These are phyloP conservation scores for Euura saliciscinereae DNA, from an alignment of 1,140 invertebrate genomes.

Conservation along the genomic window DNA sequence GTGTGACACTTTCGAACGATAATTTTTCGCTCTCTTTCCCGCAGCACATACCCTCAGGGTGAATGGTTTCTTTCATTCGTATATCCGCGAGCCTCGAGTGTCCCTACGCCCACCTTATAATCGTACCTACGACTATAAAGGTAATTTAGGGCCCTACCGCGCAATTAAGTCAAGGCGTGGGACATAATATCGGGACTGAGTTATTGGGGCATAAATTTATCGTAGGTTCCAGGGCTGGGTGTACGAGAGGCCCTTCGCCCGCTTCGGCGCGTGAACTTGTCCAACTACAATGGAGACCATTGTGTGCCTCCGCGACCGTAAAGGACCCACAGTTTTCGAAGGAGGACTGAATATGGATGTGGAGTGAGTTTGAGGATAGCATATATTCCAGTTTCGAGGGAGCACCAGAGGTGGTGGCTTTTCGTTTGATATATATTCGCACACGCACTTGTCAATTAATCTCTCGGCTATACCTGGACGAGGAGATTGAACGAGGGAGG, in stretches of 20 bases:
- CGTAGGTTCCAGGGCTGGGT: neutral
- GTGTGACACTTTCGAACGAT: neutral
- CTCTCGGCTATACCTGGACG: neutral
- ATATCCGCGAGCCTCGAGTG: neutral
- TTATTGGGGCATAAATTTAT: constrained; percentile 5
- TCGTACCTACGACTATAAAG: neutral
- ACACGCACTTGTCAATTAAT: neutral
- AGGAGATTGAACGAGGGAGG: neutral
- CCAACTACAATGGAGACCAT: constrained; percentile 4
- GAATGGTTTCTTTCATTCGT: no score
- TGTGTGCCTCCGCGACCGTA: neutral
- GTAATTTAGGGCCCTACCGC: constrained; percentile 2
- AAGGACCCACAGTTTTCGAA: neutral
- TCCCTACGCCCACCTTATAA: neutral
- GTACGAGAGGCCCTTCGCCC: no score
- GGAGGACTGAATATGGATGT: neutral
- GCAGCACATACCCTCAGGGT: neutral
- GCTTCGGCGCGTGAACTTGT: neutral
- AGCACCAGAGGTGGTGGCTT: no score
- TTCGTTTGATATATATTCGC: no score
- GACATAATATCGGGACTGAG: constrained; percentile 4
- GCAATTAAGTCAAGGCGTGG: constrained; percentile 6
- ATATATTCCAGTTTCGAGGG: no score
- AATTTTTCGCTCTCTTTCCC: neutral
- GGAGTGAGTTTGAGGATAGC: no score